Evolutionary conservation across 2,888 invertebrate genomes (phyloP).

Genomic region (Cosmorhoe ocellata): DNA sequence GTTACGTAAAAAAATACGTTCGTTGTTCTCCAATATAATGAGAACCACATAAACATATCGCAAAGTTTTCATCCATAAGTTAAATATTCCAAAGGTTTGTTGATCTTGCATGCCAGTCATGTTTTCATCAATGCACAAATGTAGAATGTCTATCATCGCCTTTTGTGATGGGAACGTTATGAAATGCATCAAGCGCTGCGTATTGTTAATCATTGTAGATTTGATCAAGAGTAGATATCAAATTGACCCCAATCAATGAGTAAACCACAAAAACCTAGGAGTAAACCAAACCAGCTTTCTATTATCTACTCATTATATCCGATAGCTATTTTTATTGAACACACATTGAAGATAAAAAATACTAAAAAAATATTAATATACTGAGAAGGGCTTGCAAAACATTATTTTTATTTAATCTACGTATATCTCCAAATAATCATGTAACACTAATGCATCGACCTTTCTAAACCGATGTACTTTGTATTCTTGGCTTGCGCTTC

Average conservation of each 20-base stretch:
- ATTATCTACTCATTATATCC: too few species aligned
- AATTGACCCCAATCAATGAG: too few species aligned
- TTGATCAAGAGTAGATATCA: too few species aligned
- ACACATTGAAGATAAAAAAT: too few species aligned
- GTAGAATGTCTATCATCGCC: not conserved
- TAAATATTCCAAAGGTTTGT: not conserved
- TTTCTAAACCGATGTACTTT: conserved; percentile 34
- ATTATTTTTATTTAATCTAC: too few species aligned
- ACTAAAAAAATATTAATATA: too few species aligned
- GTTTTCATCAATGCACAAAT: not conserved
- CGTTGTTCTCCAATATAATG: not conserved
- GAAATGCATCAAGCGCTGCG: not conserved
- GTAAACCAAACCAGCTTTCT: too few species aligned
- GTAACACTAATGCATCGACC: conserved; percentile 19
- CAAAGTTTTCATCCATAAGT: not conserved
- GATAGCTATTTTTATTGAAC: too few species aligned
- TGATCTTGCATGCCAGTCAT: not conserved
- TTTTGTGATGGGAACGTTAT: conserved; percentile 3
- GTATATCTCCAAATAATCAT: not conserved
- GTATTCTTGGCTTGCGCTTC: conserved; percentile 31
- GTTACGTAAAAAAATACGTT: too few species aligned
- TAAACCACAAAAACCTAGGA: too few species aligned
- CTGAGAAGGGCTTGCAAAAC: too few species aligned
- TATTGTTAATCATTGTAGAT: not conserved
- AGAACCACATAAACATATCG: too few species aligned